Evolutionary conservation across 1,140 invertebrate genomes (phyloP), one percentile per base, ranked within the genome.

Genomic region (Coptotermes formosanus): DNA sequence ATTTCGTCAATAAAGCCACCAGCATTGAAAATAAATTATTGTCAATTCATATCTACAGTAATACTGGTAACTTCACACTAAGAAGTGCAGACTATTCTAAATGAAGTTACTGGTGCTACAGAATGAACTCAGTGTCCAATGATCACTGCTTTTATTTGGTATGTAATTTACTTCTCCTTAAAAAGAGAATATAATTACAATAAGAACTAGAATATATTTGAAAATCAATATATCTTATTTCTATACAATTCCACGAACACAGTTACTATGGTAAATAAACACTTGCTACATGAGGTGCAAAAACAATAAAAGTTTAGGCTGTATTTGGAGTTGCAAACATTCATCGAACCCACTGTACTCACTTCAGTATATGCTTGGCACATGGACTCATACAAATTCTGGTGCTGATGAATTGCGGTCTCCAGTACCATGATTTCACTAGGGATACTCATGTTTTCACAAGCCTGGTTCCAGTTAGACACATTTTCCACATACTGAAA

Each of bases 321-420:
- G n/a, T n/a, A 8, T 6, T 30, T 6, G n/a, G 64, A 75, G 3
- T 12, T 14, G 6, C 25, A 75, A 0, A 30, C n/a, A 75, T 25
- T 30, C 25, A 75, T 8, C 11, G n/a, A 25, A 16, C 14, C 8
- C 9, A 30, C 25, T 11, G 9, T 43, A 89, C 89, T 91, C 92
- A 98, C 97, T 94, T 99, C 98, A 14, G 98, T 99, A 89, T 99
- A 99, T 6, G 97, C 97, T 91, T 98, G 97, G 91, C 97, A 98
- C 96, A 99, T 98, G 85, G 96, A 96, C 90, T 99, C 98, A 89
- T 98, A 98, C 23, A 99, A 94, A 88, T 96, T 96, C 89, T 98
- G 96, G 91, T 99, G 98, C 85, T 97, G 95, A 88, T 98, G 95
- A 88, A 99, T 97, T 83, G 96, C 94, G 88, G 96, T 96, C 90